Base-by-base conservation (phyloP, 1,140 invertebrate genomes). In the Melanaphis sacchari region DNA sequence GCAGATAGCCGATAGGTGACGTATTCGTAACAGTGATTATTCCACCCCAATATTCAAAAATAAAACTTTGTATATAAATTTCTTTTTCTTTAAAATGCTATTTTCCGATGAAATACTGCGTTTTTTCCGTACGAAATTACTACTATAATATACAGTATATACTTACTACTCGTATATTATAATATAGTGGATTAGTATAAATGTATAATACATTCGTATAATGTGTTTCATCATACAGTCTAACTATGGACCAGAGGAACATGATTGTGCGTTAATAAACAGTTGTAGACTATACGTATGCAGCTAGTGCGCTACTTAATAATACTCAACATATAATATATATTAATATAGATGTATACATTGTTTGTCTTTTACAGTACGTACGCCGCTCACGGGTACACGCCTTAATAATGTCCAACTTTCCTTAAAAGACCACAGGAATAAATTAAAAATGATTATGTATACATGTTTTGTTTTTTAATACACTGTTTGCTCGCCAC, bases 401-500 rank as follows among this genome's bases (percentile, higher is more conserved):
- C 59, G 66, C 90, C 90, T 91, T 38, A 54, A 89, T 81, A 92
- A 46, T 81, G 24, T 81, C 66, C 31, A 92, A 92, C 90, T 92
- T 82, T 92, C 90, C 90, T 92, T 82, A 82, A 82, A 92, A 82
- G 90, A 82, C 90, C 90, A 92, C 26, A 1, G 41, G 90, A 92
- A 92, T 92, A 92, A 81, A 92, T 81, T 82, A 92, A 92, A 81
- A 82, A 92, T 21, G 46, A 82, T 92, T 92, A 92, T 81, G 36
- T 49, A 81, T 91, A 91, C 90, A 66, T 46, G 46, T 82, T 84
- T 52, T 93, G 91, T 93, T 84, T 93, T 85, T 93, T 85, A 93
- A 93, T 46, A 84, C 81, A 85, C 76, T 85, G 81, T 93, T 93
- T 93, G 91, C 91, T 85, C 81, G 91, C 91, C 91, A 93, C 91